These are phyloP conservation scores for Anoura caudifer DNA, from an alignment of 2,113 vertebrate genomes.

Conservation along the genomic window DNA sequence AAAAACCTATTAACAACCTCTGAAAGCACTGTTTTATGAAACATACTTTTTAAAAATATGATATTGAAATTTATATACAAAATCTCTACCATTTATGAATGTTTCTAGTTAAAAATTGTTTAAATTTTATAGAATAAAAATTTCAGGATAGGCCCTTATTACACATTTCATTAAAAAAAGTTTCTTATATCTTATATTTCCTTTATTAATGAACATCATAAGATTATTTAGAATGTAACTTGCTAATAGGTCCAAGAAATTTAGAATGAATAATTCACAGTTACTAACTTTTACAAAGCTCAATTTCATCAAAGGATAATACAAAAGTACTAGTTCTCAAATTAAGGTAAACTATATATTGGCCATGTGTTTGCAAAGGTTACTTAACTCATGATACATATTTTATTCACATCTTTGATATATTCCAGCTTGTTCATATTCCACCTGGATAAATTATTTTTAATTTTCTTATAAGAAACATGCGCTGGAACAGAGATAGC, in stretches of 20 bases:
- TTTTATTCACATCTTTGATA: conserved; percentile 2
- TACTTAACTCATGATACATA: neutral
- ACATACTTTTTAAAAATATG: neutral
- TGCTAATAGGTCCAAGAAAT: neutral
- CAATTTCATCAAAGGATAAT: neutral
- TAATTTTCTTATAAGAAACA: conserved; percentile 36
- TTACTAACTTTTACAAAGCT: neutral
- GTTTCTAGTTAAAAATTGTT: neutral
- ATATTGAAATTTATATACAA: neutral
- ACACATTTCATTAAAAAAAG: neutral
- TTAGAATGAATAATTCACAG: neutral
- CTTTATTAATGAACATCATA: neutral
- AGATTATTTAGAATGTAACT: neutral
- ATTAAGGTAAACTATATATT: neutral
- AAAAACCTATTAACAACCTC: neutral
- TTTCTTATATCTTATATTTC: neutral
- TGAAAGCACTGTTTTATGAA: neutral
- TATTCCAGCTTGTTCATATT: neutral
- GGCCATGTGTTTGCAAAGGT: neutral
- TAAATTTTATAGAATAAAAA: neutral
- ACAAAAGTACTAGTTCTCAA: neutral
- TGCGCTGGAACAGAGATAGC: conserved; percentile 19
- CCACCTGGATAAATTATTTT: conserved; percentile 27
- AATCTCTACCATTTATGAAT: neutral
- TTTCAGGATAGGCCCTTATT: neutral